phyloP scores from a whole-genome alignment of 2,113 vertebrate genomes.

The Ptyas mucosa region DNA sequence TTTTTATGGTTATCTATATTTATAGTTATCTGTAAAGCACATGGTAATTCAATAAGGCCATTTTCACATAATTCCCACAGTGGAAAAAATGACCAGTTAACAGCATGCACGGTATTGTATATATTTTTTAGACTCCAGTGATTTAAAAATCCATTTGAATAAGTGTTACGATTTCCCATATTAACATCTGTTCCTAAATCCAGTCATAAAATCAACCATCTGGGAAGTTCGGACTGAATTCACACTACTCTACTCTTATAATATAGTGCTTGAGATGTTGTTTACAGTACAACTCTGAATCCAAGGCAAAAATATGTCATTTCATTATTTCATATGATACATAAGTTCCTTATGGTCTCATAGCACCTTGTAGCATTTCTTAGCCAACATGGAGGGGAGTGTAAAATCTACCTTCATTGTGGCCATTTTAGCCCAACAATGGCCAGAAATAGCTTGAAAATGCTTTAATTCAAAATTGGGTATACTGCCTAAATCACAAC shows the following conservation, averaged over 20 bases:
- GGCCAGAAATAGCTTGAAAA: not conserved
- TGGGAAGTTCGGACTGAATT: not conserved
- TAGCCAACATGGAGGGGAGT: not conserved
- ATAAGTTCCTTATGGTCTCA: not conserved
- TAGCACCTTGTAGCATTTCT: not conserved
- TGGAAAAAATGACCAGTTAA: not conserved
- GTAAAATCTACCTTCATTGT: not conserved
- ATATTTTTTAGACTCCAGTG: slow-evolving; percentile 26
- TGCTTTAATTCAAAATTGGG: not conserved
- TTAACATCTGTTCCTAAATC: slow-evolving; percentile 48
- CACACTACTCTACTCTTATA: not conserved
- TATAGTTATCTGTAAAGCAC: slow-evolving; percentile 1
- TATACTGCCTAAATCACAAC: not conserved
- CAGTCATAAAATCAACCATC: slow-evolving; percentile 34
- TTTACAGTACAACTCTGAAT: not conserved
- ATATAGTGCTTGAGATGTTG: not conserved
- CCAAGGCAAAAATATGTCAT: not conserved
- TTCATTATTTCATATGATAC: not conserved
- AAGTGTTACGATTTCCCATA: slow-evolving; percentile 28
- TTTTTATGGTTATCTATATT: slow-evolving; percentile 6
- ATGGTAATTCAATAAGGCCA: slow-evolving; percentile 12
- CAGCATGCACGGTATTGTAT: not conserved
- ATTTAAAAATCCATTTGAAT: slow-evolving; percentile 48
- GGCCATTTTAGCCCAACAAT: not conserved
- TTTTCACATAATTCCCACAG: not conserved